Conservation (phyloP, 2,888 invertebrate species). For the Dromius quadrimaculatus region DNA sequence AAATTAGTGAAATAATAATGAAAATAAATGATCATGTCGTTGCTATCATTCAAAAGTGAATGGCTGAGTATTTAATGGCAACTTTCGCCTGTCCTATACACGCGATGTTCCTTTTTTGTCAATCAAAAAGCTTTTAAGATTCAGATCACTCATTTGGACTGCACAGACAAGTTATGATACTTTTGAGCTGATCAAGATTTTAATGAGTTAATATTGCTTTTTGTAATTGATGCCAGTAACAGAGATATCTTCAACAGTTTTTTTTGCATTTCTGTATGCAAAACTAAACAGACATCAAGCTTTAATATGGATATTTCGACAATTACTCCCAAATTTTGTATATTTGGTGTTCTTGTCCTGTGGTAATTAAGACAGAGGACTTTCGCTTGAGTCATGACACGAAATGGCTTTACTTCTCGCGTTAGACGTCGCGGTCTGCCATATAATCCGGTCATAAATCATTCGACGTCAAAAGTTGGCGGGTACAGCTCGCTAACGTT, state of each 20-base stretch:
- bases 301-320: no score
- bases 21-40: background rate
- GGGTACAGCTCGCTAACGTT: slow-evolving; percentile 56
- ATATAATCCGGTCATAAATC: slow-evolving; percentile 62
- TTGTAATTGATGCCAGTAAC: no score
- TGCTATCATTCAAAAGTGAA: background rate
- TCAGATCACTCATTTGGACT: slow-evolving; percentile 29
- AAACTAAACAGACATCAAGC: no score
- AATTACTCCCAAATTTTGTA: background rate
- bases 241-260: no score
- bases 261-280: no score
- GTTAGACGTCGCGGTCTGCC: slow-evolving; percentile 56
- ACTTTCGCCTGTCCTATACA: slow-evolving; percentile 20
- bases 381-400: slow-evolving; percentile 29
- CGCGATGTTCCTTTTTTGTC: slow-evolving; percentile 25
- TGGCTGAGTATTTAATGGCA: slow-evolving; percentile 11
- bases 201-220: no score
- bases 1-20: slow-evolving; percentile 31
- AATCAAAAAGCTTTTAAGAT: slow-evolving; percentile 42
- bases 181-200: no score
- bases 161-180: no score
- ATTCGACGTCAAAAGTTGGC: slow-evolving; percentile 56
- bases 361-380: slow-evolving; percentile 39
- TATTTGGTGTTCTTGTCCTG: background rate
- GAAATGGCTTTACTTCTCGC: slow-evolving; percentile 52